A percentile compares a stretch with the other conserved stretches of the same genome.
Evolutionary conservation across 2,888 invertebrate species (phyloP).

Genomic region (Oxyteleia sp.): DNA sequence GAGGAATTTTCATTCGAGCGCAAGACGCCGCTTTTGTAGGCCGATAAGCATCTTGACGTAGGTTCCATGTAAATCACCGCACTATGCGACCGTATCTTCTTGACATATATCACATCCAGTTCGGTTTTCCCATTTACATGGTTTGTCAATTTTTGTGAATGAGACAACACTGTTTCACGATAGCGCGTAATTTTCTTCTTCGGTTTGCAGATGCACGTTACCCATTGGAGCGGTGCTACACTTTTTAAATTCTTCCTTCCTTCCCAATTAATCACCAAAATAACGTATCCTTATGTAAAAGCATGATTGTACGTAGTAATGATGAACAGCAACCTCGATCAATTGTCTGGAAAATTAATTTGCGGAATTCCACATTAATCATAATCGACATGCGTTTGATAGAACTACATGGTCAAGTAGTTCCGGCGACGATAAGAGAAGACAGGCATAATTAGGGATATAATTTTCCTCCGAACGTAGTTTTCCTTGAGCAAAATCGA

Average conservation of each 20-base stretch:
- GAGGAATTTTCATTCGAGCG: slow-evolving; percentile 36
- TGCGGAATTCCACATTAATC: slow-evolving; percentile 50
- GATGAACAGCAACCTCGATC: not conserved
- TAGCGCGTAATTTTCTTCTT: not conserved
- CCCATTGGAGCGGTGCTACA: not conserved
- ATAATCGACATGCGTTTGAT: slow-evolving; percentile 20
- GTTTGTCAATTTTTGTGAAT: slow-evolving; percentile 27
- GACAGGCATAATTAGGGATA: slow-evolving; percentile 44
- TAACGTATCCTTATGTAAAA: no score
- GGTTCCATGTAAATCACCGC: slow-evolving; percentile 45
- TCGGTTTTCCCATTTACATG: slow-evolving; percentile 16
- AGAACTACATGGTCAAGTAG: slow-evolving; percentile 19
- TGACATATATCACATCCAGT: slow-evolving; percentile 17
- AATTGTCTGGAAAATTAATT: slow-evolving; percentile 6
- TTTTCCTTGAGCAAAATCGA: slow-evolving; percentile 51
- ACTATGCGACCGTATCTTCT: slow-evolving; percentile 4
- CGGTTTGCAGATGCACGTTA: no score
- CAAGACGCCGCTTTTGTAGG: slow-evolving; percentile 29
- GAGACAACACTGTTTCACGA: not conserved
- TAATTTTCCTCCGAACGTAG: slow-evolving; percentile 41
- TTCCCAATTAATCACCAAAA: not conserved
- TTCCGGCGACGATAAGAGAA: slow-evolving; percentile 22
- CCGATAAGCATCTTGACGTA: slow-evolving; percentile 45
- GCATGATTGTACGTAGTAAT: not conserved
- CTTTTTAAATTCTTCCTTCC: not conserved